phyloP scores from a whole-genome alignment of 2,888 invertebrate species.

The Tinea trinotella region DNA sequence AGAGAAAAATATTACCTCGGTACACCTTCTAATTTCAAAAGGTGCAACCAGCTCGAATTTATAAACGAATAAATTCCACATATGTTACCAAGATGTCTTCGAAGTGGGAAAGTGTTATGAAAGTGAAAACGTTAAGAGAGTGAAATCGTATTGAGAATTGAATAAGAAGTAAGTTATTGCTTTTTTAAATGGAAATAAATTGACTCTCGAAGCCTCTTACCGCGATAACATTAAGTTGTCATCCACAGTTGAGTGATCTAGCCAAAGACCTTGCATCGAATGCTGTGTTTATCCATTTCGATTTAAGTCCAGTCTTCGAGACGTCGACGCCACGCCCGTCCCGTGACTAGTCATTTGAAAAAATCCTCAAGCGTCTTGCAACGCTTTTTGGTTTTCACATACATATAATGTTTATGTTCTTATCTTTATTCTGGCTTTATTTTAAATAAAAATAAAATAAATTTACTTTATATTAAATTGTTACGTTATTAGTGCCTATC shows the following conservation, averaged over 20 bases:
- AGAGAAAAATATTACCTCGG: constrained; percentile 31
- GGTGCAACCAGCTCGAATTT: constrained; percentile 46
- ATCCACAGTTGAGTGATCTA: constrained; percentile 22
- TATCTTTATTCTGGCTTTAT: no score
- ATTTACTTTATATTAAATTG: no score
- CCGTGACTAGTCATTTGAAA: not conserved
- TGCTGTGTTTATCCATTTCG: constrained; percentile 7
- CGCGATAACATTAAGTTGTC: constrained; percentile 44
- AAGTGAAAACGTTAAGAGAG: no score
- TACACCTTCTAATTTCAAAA: constrained; percentile 52
- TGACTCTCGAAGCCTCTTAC: not conserved
- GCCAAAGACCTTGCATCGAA: not conserved
- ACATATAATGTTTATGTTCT: no score
- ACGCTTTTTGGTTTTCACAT: not conserved
- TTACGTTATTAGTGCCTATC: no score
- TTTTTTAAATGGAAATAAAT: no score
- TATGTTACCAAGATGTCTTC: not conserved
- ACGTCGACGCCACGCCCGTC: not conserved
- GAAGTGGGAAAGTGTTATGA: no score
- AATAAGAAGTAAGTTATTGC: no score
- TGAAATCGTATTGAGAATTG: no score
- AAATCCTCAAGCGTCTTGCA: not conserved
- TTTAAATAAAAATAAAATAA: no score
- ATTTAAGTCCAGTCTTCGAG: not conserved
- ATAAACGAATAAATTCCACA: constrained; percentile 20